A percentile compares a stretch with the other conserved stretches of the same genome.
Evolutionary conservation across 2,113 vertebrate species (phyloP).

Genomic region (Acanthisitta chloris): DNA sequence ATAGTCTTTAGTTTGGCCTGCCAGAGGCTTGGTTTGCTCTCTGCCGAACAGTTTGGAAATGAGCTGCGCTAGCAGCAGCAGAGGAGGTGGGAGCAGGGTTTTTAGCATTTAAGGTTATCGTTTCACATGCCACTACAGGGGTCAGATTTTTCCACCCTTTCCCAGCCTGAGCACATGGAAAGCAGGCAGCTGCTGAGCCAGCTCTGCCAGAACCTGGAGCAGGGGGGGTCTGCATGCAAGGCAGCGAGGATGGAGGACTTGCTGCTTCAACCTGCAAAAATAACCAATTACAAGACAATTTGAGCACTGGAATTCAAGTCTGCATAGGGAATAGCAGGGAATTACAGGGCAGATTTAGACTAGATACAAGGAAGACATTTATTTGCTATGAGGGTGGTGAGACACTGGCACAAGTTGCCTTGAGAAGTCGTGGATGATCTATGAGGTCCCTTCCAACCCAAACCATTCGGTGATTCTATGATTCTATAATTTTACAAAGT

Average conservation of each 20-base stretch:
- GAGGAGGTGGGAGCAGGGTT: not conserved
- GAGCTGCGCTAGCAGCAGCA: not conserved
- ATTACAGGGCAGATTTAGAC: not conserved
- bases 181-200: not conserved
- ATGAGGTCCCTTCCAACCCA: not conserved
- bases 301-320: not conserved
- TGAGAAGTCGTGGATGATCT: not conserved
- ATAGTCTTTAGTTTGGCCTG: not conserved
- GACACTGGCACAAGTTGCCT: too few relatives aligned
- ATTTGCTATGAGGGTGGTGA: rapidly evolving
- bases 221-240: not conserved
- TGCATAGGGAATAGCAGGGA: not conserved
- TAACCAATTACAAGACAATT: too few relatives aligned
- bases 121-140: not conserved
- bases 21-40: not conserved
- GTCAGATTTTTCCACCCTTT: not conserved
- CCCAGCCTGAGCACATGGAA: not conserved
- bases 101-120: not conserved
- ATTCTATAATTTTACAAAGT: not conserved
- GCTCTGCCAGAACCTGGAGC: not conserved
- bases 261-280: not conserved
- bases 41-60: not conserved
- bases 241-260: not conserved
- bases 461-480: not conserved
- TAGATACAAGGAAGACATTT: too few relatives aligned